Conservation (phyloP, 92 coral and sea anemone genomes). For the Galaxea fascicularis region DNA sequence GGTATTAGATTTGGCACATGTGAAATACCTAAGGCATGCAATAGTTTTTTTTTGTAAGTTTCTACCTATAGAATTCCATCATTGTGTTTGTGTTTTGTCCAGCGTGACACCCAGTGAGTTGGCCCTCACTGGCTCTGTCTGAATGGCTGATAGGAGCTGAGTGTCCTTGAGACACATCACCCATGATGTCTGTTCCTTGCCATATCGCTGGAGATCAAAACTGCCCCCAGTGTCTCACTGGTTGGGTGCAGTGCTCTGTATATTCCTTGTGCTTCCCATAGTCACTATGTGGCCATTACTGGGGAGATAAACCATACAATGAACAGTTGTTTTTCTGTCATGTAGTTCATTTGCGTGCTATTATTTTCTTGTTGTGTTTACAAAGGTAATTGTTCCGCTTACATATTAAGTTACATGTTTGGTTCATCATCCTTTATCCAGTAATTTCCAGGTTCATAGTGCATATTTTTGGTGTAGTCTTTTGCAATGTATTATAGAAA, state of each 20-base stretch:
- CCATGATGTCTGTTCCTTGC: slow-evolving; percentile 77
- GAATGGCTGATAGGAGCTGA: slow-evolving; percentile 88
- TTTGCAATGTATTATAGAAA: no score
- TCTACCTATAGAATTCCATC: no score
- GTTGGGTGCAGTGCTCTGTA: slow-evolving; percentile 90
- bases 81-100: not conserved
- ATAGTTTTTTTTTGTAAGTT: no score
- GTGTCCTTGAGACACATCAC: slow-evolving; percentile 71
- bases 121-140: slow-evolving; percentile 96
- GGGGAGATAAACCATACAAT: slow-evolving; percentile 98
- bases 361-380: no score
- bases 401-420: no score
- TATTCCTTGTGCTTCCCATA: slow-evolving; percentile 98
- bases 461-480: no score
- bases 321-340: slow-evolving; percentile 46
- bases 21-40: no score
- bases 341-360: not conserved
- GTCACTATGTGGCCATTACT: slow-evolving; percentile 89
- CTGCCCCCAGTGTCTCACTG: slow-evolving; percentile 81
- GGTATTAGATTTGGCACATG: no score
- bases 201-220: slow-evolving; percentile 88
- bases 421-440: no score
- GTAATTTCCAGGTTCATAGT: no score
- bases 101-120: slow-evolving; percentile 87
- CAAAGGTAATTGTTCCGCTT: no score